Evolutionary conservation across 53 echinoderm and acorn worm genomes (phyloP).

Genomic region (Zoroaster sp.): DNA sequence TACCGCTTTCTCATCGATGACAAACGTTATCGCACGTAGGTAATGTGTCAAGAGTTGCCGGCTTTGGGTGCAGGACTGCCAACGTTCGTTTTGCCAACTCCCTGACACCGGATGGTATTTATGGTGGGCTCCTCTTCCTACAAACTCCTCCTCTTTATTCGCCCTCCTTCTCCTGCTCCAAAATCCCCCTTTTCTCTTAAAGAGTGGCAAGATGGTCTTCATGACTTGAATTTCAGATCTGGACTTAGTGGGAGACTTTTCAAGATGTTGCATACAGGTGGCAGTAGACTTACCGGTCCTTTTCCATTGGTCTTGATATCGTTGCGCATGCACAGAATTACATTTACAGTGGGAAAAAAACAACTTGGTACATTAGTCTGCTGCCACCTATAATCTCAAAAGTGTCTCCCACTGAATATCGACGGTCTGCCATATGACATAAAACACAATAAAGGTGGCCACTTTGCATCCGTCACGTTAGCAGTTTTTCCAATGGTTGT

Average conservation of each 20-base stretch:
- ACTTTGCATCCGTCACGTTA: too few species aligned
- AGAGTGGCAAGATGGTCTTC: neutral
- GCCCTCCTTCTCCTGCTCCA: neutral
- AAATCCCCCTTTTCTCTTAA: neutral
- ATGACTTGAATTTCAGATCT: neutral
- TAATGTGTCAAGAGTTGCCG: conserved; percentile 47
- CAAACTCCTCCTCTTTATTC: conserved; percentile 8
- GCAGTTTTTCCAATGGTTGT: too few species aligned
- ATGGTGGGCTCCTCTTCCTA: conserved; percentile 35
- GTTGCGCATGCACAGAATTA: neutral
- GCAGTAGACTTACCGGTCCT: neutral
- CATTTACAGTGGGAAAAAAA: neutral
- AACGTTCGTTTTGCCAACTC: conserved; percentile 54
- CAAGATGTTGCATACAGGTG: neutral
- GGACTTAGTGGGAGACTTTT: neutral
- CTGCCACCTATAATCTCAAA: neutral
- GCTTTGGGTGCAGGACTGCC: conserved; percentile 57
- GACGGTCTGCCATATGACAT: too few species aligned
- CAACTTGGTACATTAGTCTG: neutral
- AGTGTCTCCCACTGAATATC: neutral
- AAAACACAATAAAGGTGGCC: too few species aligned
- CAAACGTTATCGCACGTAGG: conserved; percentile 25
- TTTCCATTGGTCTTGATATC: neutral
- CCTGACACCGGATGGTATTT: conserved; percentile 36
- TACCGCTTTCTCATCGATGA: neutral